Base-by-base conservation (phyloP, 2,888 invertebrate genomes). In the Cheilosia vernalis region DNA sequence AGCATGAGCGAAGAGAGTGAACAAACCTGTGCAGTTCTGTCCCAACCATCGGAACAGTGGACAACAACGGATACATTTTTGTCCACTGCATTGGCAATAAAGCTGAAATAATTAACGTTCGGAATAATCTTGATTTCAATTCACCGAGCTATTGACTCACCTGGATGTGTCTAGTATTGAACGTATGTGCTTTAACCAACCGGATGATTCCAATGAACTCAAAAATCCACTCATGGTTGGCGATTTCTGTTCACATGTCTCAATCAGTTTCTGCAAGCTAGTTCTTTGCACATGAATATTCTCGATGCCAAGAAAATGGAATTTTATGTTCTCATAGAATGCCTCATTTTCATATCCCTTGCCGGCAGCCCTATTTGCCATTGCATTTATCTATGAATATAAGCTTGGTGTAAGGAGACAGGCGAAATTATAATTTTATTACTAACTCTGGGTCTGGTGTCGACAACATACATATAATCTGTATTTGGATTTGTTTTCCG, bases 31-130 rank as follows among this genome's bases (percentile, higher is more conserved):
- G 99, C 98, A 0, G 99, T 99, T 89, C 99, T 94, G 93, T 99
- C 99, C 99, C 99, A 99, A 58, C 99, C 99, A 93, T 99, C 99
- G 83, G 98, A 98, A 92, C 99, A 99, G 93, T 99, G 99, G 17
- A 99, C 98, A 67, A 99, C 95, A 84, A 99, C 99, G 88, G 97
- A 98, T 37, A 96, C 95, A 2, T 98, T 98, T 87, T 95, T 94
- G 69, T 95, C 94, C 49, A 97, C 93, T 15, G 97, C 96, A 89
- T 95, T 94, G 27, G 98, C 97, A 88, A 99, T 97, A 93, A 92
- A 92, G 80, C 92, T 92, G 61, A 51, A 83, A 84, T 19, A 82
- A 84, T 19, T 47, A 9, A 44, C 17, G 42, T 13, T 3, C 0
- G 3, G 13, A 37, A 37, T 37, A 10, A 33, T 33, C 10, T 24